Evolutionary conservation across 2,888 invertebrate genomes (phyloP), one percentile per base, ranked within the genome.

Genomic region (Folsomia candida): DNA sequence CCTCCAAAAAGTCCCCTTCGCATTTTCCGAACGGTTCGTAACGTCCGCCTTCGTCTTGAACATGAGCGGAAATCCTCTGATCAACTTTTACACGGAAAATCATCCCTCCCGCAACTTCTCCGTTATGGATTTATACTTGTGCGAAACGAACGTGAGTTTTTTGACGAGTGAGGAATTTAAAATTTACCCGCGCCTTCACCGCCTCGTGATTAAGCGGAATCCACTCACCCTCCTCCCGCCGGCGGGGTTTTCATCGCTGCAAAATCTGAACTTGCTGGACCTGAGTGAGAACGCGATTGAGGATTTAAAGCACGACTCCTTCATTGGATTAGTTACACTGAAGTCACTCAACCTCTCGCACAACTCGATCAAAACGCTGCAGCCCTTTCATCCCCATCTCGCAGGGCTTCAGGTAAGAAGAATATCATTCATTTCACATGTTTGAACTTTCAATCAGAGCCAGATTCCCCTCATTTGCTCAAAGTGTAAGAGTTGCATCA

Each of bases 141-240:
- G 89, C 73, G 87, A 87, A 58, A 93, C 93, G 6, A 93, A 93
- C 82, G 85, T 93, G 65, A 91, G 89, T 24, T 90, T 93, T 76
- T 87, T 94, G 62, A 92, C 92, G 0, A 91, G 91, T 78, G 91
- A 90, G 81, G 93, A 93, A 81, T 93, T 94, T 81, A 91, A 92
- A 81, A 89, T 90, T 47, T 93, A 93, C 81, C 91, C 92, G 24
- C 87, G 89, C 0, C 84, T 93, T 47, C 88, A 91, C 81, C 73
- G 79, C 27, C 91, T 90, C 81, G 86, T 93, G 69, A 89, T 89
- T 81, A 84, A 93, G 79, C 87, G 88, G 51, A 87, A 87, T 79
- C 93, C 93, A 83, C 90, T 93, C 76, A 88, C 90, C 20, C 86
- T 91, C 74, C 87, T 95, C 72, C 92, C 93, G 1, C 92, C 94